phyloP scores from a whole-genome alignment of 1,140 invertebrate genomes.

The Brachionus asplanchnoidis region DNA sequence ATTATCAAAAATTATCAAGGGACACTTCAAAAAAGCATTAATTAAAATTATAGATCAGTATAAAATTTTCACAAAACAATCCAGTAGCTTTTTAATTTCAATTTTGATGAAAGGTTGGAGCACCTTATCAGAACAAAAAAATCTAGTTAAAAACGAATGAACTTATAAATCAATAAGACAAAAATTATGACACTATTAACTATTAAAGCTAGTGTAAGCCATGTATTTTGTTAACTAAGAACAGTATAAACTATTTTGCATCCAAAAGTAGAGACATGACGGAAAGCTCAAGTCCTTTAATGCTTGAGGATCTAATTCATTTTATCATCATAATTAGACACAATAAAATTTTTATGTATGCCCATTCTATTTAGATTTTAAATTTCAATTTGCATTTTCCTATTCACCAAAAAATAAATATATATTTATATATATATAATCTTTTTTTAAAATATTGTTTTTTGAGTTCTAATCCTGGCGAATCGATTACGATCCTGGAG shows the following conservation, averaged over 20 bases:
- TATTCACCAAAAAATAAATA: not conserved
- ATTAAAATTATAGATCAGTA: no score
- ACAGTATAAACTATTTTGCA: not conserved
- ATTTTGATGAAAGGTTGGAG: no score
- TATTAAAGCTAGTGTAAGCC: not conserved
- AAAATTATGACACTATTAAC: not conserved
- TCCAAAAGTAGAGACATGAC: not conserved
- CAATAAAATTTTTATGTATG: constrained; percentile 25
- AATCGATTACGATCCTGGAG: not conserved
- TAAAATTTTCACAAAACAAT: no score
- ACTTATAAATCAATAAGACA: not conserved
- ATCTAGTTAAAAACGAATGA: not conserved
- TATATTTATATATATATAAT: not conserved
- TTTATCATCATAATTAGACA: constrained; percentile 32
- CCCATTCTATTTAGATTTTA: constrained; percentile 7
- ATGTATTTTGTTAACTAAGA: not conserved
- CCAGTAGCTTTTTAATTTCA: no score
- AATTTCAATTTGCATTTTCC: not conserved
- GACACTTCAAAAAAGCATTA: no score
- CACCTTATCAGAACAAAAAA: no score
- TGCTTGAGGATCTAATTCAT: not conserved
- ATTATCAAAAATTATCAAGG: no score
- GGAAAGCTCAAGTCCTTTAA: not conserved
- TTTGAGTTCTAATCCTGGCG: not conserved
- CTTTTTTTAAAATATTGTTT: not conserved